Evolutionary conservation across 1,140 invertebrate genomes (phyloP), one percentile per base, ranked within the genome.

Genomic region (Hypothenemus hampei): DNA sequence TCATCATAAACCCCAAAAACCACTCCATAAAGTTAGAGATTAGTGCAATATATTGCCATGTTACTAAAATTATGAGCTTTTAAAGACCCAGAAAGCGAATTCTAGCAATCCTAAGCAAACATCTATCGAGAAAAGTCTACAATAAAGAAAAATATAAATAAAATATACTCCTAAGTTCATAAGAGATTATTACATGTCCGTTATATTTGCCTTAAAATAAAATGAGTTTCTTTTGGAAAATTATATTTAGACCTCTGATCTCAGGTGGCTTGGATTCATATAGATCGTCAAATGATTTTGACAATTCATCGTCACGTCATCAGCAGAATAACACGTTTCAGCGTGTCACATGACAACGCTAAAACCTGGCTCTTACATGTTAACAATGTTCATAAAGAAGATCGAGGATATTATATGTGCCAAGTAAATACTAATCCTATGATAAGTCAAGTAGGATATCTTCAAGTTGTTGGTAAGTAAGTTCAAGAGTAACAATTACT

Each of bases 361-460:
- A 90, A 91, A 74, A 93, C 90, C 10, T 95, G 91, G 91, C 74
- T 89, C 40, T 76, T 94, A 31, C 87, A 93, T 71, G 89, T 93
- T 24, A 87, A 80, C 65, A 85, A 86, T 65, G 90, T 91, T 11
- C 89, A 93, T 65, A 85, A 89, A 69, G 86, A 93, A 66, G 91
- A 93, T 73, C 78, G 89, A 33, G 91, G 90, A 7, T 90, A 89
- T 72, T 93, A 92, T 72, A 91, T 93, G 88, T 91, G 89, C 71
- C 88, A 92, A 78, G 85, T 96, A 47, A 96, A 95, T 72, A 93
- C 93, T n/a, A 90, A 91, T 68, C 93, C 93, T 0, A 94, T 96
- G 89, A 93, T 93, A 57, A 91, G 86, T 67, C 90, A 93, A 81
- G 87, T 93, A 7, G 93, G 91, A 48, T 93, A 91, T 70, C 79